Percentiles rank a stretch among this genome's conserved stretches.
Conservation (phyloP, 2,888 invertebrate genomes). For the Drosophila melanosoma region DNA sequence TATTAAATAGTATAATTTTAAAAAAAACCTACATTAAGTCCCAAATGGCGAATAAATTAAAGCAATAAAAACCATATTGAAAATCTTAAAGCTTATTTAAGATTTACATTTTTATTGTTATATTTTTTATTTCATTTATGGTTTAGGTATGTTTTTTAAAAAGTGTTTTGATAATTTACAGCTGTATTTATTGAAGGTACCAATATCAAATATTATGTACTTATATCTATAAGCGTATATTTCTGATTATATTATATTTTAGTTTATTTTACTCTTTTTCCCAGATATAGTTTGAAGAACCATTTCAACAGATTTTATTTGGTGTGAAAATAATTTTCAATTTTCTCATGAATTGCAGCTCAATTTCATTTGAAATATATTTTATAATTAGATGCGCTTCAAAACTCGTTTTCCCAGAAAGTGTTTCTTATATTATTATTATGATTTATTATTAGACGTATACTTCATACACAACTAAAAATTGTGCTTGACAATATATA, state of each 20-base stretch:
- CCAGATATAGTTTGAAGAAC: not conserved
- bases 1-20: conserved; percentile 14
- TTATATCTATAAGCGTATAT: not conserved
- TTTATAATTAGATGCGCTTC: not conserved
- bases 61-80: conserved; percentile 13
- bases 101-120: not conserved
- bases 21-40: not conserved
- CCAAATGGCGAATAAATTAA: conserved; percentile 1
- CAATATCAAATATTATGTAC: conserved; percentile 9
- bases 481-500: conserved; percentile 84
- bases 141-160: not conserved
- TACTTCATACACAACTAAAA: conserved; percentile 16
- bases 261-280: not conserved
- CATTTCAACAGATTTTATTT: not conserved
- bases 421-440: not conserved
- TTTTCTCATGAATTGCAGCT: not conserved
- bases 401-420: not conserved
- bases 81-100: not conserved
- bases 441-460: not conserved
- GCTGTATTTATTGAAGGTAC: not conserved
- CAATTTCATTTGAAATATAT: not conserved
- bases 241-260: not conserved
- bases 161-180: not conserved
- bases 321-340: not conserved
- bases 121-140: not conserved